Evolutionary conservation across 1,140 invertebrate species (phyloP).

Genomic region (Drosophila fuyamai): DNA sequence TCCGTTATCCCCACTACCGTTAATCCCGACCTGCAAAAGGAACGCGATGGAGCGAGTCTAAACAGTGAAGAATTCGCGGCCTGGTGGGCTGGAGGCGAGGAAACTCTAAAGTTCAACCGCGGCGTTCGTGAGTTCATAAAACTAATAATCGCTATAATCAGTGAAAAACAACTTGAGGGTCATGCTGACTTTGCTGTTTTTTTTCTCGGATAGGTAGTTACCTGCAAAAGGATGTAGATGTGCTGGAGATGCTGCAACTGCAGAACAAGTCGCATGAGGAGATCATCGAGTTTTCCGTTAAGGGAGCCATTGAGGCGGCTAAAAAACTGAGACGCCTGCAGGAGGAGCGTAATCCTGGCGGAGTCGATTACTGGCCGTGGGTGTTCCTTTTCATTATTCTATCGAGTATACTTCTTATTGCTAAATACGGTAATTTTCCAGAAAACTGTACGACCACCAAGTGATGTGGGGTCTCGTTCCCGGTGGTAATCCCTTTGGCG

Average conservation of each 20-base stretch:
- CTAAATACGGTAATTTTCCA: not conserved
- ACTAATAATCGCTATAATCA: slow-evolving; percentile 26
- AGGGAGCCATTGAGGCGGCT: slow-evolving; percentile 89
- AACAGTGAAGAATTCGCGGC: slow-evolving; percentile 90
- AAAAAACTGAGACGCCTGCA: slow-evolving; percentile 90
- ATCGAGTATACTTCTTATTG: not conserved
- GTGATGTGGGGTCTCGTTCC: slow-evolving; percentile 85
- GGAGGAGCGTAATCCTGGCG: slow-evolving; percentile 88
- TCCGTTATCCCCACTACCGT: slow-evolving; percentile 53
- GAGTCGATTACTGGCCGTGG: slow-evolving; percentile 88
- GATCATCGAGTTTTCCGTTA: slow-evolving; percentile 57
- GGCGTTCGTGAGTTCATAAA: slow-evolving; percentile 59
- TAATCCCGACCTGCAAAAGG: slow-evolving; percentile 88
- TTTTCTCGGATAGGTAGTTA: slow-evolving; percentile 35
- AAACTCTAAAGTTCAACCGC: slow-evolving; percentile 88
- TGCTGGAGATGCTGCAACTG: slow-evolving; percentile 23
- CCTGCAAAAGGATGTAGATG: slow-evolving; percentile 50
- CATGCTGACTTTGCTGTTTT: slow-evolving; percentile 42
- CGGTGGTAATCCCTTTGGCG: slow-evolving; percentile 92
- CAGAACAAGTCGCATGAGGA: slow-evolving; percentile 69
- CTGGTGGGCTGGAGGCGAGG: slow-evolving; percentile 90
- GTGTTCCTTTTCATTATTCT: not conserved
- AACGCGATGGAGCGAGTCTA: slow-evolving; percentile 91
- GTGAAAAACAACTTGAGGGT: slow-evolving; percentile 6
- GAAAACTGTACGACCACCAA: slow-evolving; percentile 39